Evolutionary conservation across 2,113 vertebrate genomes (phyloP).

Genomic region (Nothoprocta pentlandii): DNA sequence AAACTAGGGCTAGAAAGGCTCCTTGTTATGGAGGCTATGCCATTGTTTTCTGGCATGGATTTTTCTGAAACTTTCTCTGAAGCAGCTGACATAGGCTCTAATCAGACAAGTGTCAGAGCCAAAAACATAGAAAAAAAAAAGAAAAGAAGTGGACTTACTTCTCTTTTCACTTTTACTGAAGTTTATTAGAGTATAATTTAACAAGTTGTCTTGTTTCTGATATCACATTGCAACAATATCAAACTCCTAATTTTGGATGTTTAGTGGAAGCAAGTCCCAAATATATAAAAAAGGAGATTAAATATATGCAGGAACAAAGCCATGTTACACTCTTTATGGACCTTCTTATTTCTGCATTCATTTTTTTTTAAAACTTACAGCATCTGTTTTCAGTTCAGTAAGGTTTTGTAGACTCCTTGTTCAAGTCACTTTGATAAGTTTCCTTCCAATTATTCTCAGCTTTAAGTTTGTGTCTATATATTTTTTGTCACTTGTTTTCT

Average conservation of each 20-base stretch:
- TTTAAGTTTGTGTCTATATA: background rate
- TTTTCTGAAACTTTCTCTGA: background rate
- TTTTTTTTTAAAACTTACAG: background rate
- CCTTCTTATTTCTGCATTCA: background rate
- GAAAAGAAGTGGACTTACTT: background rate
- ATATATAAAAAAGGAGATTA: background rate
- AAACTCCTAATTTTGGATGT: background rate
- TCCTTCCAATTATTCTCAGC: background rate
- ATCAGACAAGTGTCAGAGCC: background rate
- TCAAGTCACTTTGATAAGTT: background rate
- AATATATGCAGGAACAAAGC: background rate
- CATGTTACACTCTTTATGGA: background rate
- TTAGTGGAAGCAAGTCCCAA: background rate
- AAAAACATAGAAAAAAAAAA: background rate
- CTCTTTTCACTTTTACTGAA: background rate
- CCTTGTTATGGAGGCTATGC: background rate
- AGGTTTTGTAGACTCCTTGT: background rate
- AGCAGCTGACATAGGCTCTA: background rate
- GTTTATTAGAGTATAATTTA: background rate
- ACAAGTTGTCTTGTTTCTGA: background rate
- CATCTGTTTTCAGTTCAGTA: background rate
- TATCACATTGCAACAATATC: background rate
- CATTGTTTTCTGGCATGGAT: background rate
- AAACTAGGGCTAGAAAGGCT: background rate
- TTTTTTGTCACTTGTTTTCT: conserved; percentile 3